A percentile compares a stretch with the other conserved stretches of the same genome.
Conservation (phyloP, 2,888 invertebrate genomes). For the Agrotis exclamationis region DNA sequence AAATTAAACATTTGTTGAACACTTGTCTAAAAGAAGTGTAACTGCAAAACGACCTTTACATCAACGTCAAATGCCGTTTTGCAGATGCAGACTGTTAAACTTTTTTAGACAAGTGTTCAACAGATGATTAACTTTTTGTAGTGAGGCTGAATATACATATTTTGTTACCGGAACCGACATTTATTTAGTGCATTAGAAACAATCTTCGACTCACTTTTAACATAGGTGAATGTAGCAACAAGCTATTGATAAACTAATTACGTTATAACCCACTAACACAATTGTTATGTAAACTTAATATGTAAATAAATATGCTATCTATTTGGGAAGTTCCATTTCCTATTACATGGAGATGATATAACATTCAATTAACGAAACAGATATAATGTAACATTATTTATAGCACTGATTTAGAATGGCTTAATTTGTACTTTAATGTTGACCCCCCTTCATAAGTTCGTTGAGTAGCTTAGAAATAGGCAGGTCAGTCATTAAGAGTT, state of each 20-base stretch:
- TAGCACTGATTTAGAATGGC: not conserved
- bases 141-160: not conserved
- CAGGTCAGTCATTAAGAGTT: no score
- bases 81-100: no score
- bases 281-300: conserved; percentile 29
- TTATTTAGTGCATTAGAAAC: not conserved
- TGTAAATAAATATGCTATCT: conserved; percentile 13
- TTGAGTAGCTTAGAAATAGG: conserved; percentile 27
- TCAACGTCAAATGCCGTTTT: no score
- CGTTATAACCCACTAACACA: conserved; percentile 31
- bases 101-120: no score
- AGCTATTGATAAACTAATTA: conserved; percentile 5
- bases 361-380: not conserved
- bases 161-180: not conserved
- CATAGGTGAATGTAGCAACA: not conserved
- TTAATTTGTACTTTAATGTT: conserved; percentile 4
- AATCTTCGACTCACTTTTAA: conserved; percentile 11
- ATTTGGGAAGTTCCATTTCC: conserved; percentile 13
- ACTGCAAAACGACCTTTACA: no score
- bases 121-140: no score
- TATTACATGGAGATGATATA: conserved; percentile 26
- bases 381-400: conserved; percentile 28
- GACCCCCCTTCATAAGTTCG: conserved; percentile 12
- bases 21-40: no score
- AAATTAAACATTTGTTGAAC: no score